Evolutionary conservation across 1,140 invertebrate genomes (phyloP).

Genomic region (Drosophila pandora): DNA sequence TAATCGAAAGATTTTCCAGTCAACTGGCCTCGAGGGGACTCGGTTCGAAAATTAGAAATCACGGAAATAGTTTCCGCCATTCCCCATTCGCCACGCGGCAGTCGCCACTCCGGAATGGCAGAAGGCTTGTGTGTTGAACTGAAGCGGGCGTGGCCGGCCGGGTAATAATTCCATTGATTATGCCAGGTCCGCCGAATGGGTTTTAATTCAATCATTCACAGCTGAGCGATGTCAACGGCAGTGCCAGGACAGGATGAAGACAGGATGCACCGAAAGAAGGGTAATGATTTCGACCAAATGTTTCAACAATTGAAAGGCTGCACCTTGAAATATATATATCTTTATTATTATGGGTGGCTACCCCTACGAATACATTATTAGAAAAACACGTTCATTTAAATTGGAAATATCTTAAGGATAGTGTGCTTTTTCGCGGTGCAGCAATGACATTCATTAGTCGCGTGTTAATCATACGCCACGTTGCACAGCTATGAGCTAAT

Average conservation of each 20-base stretch:
- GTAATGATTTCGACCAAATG: not conserved
- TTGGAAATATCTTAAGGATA: not conserved
- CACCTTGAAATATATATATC: not conserved
- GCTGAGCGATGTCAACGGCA: constrained; percentile 30
- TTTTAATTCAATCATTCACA: constrained; percentile 79
- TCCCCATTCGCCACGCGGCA: not conserved
- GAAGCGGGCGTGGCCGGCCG: constrained; percentile 18
- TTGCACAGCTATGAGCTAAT: constrained; percentile 70
- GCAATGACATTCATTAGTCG: constrained; percentile 71
- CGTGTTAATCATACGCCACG: constrained; percentile 78
- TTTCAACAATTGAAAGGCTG: too few relatives aligned
- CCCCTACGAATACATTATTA: too few relatives aligned
- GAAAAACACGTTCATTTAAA: too few relatives aligned
- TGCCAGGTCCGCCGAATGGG: constrained; percentile 43
- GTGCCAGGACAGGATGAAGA: not conserved
- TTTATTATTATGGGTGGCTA: not conserved
- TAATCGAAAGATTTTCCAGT: constrained; percentile 71
- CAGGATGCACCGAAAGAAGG: not conserved
- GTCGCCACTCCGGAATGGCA: not conserved
- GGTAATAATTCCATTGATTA: constrained; percentile 66
- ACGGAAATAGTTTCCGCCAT: constrained; percentile 59
- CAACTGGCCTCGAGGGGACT: constrained; percentile 32
- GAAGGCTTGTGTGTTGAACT: constrained; percentile 50
- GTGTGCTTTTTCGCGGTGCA: constrained; percentile 12
- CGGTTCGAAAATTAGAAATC: constrained; percentile 44